phyloP scores from a whole-genome alignment of 2,797 vertebrate genomes.

The Orientallactaga sibirica region DNA sequence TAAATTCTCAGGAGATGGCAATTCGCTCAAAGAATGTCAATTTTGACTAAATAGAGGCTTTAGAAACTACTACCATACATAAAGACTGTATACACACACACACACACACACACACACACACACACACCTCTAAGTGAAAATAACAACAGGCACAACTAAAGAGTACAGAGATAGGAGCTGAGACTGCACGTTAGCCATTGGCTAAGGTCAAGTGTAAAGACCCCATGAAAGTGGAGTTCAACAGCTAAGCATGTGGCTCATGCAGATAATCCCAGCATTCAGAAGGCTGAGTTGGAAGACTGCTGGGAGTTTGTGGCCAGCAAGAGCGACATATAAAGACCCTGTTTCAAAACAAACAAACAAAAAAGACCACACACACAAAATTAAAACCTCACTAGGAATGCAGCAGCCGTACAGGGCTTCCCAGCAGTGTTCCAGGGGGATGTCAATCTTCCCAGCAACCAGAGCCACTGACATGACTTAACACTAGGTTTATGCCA shows the following conservation, averaged over 20 bases:
- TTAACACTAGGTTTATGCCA: slow-evolving; percentile 86
- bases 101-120: not conserved
- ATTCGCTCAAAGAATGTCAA: slow-evolving; percentile 8
- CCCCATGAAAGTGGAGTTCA: not conserved
- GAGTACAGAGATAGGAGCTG: not conserved
- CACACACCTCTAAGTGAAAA: not conserved
- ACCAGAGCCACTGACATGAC: slow-evolving; percentile 11
- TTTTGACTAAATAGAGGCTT: not conserved
- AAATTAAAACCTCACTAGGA: not conserved
- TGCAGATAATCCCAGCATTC: not conserved
- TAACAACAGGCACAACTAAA: slow-evolving; percentile 34
- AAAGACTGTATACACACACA: not conserved
- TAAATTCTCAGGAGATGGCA: slow-evolving; percentile 54
- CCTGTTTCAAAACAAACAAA: not conserved
- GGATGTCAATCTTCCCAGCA: slow-evolving; percentile 4
- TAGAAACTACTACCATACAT: not conserved
- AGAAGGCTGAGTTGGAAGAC: not conserved
- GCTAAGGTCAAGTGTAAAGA: not conserved
- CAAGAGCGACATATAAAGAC: not conserved
- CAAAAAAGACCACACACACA: not conserved
- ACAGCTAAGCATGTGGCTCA: not conserved
- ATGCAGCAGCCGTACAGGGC: slow-evolving; percentile 7
- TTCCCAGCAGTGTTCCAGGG: not conserved
- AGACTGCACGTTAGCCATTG: not conserved
- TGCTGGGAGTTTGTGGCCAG: not conserved